Conservation (phyloP, 2,888 invertebrate genomes). For the Eristalis tenax region DNA sequence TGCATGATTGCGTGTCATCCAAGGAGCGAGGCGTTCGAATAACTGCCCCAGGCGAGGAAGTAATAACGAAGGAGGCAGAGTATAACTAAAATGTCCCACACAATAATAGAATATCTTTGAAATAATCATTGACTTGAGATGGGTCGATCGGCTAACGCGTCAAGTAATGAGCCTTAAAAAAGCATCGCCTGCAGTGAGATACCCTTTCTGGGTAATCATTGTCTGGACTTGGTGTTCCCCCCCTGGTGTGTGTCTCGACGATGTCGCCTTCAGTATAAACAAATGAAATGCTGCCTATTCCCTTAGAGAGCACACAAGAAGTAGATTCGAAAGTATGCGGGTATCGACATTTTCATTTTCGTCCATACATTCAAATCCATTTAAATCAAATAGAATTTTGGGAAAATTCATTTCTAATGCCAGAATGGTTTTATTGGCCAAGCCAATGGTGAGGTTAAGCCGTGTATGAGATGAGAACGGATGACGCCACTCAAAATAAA, state of each 20-base stretch:
- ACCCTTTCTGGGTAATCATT: constrained; percentile 24
- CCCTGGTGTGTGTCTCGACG: background rate
- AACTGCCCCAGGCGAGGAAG: constrained; percentile 40
- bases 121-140: constrained; percentile 67
- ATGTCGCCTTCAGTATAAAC: constrained; percentile 45
- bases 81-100: constrained; percentile 34
- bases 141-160: constrained; percentile 70
- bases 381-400: constrained; percentile 64
- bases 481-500: constrained; percentile 71
- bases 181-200: constrained; percentile 30
- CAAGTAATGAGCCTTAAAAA: constrained; percentile 69
- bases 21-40: background rate
- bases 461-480: constrained; percentile 61
- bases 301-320: background rate
- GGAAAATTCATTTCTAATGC: constrained; percentile 48
- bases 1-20: constrained; percentile 47
- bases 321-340: constrained; percentile 42
- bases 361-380: constrained; percentile 55
- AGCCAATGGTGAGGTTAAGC: constrained; percentile 11
- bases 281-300: constrained; percentile 48
- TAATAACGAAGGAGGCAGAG: constrained; percentile 35
- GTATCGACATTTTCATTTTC: constrained; percentile 56
- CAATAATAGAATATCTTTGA: constrained; percentile 53
- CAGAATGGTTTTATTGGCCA: constrained; percentile 60
- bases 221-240: constrained; percentile 7